Percentiles rank a stretch among this genome's conserved stretches.
Conservation (phyloP, 1,140 invertebrate genomes). For the Eriocheir sinensis region DNA sequence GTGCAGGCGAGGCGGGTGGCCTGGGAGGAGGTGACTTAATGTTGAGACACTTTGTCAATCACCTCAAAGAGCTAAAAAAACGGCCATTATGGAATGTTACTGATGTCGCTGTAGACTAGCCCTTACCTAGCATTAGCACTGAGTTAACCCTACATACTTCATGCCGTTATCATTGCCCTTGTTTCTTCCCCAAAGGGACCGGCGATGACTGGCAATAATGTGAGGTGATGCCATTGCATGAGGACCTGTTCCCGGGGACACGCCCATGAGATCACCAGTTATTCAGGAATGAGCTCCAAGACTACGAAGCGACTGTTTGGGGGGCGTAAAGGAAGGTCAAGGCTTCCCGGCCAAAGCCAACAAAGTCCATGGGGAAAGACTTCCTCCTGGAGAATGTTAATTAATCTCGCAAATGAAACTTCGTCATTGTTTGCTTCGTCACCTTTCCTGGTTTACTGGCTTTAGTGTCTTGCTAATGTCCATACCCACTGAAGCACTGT, state of each 20-base stretch:
- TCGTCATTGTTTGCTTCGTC: too few relatives aligned
- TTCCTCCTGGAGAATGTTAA: too few relatives aligned
- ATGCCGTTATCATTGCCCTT: neutral
- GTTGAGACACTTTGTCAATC: neutral
- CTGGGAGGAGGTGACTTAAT: conserved; percentile 2
- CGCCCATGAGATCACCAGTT: too few relatives aligned
- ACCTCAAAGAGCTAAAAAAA: neutral
- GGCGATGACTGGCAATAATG: neutral
- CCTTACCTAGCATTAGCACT: neutral
- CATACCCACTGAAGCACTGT: too few relatives aligned
- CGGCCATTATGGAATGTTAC: neutral
- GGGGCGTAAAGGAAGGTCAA: too few relatives aligned
- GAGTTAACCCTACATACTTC: neutral
- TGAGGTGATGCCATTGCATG: neutral
- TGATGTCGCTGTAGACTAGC: neutral
- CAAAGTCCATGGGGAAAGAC: too few relatives aligned
- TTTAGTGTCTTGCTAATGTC: too few relatives aligned
- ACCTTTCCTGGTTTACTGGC: too few relatives aligned
- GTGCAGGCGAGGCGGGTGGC: neutral
- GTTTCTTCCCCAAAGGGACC: neutral
- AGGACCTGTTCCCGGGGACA: neutral
- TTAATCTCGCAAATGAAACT: too few relatives aligned
- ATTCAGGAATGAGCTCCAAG: too few relatives aligned
- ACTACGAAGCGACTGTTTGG: too few relatives aligned
- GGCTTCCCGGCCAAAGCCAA: too few relatives aligned